These are phyloP conservation scores for Emydoidea blandingii DNA, from an alignment of 2,797 vertebrate species.

Conservation along the genomic window DNA sequence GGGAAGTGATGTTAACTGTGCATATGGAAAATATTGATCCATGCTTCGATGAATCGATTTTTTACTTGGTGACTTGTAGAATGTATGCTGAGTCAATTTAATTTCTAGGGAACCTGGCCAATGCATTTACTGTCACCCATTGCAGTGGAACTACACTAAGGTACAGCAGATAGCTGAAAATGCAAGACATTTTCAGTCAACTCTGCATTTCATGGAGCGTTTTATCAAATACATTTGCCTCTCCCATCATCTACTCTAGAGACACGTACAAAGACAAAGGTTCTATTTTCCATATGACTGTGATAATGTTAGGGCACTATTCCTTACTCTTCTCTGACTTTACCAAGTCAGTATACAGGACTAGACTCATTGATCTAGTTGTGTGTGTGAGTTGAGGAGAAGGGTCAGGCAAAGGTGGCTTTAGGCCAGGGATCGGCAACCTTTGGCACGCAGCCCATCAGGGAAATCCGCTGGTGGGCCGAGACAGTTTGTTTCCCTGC, in stretches of 20 bases:
- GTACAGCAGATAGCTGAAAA: rapidly evolving
- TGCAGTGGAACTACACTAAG: rapidly evolving
- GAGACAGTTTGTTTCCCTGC: no score
- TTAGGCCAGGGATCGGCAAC: no score
- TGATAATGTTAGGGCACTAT: not conserved
- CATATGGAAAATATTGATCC: rapidly evolving
- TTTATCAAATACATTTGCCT: not conserved
- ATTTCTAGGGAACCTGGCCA: rapidly evolving
- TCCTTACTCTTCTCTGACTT: not conserved
- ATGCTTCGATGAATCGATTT: rapidly evolving
- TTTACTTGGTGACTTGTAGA: not conserved
- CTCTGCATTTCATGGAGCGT: not conserved
- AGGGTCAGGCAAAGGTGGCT: not conserved
- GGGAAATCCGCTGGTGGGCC: no score
- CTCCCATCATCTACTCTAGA: rapidly evolving
- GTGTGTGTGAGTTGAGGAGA: not conserved
- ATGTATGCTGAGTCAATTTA: rapidly evolving
- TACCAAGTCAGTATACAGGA: not conserved
- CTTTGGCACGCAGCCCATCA: no score
- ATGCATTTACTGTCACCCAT: rapidly evolving
- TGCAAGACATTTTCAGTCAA: rapidly evolving
- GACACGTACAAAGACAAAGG: rapidly evolving
- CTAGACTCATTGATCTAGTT: not conserved
- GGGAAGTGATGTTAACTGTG: not conserved
- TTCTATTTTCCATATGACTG: not conserved